phyloP scores from a whole-genome alignment of 2,888 invertebrate genomes.

The Hypolimnas misippus region DNA sequence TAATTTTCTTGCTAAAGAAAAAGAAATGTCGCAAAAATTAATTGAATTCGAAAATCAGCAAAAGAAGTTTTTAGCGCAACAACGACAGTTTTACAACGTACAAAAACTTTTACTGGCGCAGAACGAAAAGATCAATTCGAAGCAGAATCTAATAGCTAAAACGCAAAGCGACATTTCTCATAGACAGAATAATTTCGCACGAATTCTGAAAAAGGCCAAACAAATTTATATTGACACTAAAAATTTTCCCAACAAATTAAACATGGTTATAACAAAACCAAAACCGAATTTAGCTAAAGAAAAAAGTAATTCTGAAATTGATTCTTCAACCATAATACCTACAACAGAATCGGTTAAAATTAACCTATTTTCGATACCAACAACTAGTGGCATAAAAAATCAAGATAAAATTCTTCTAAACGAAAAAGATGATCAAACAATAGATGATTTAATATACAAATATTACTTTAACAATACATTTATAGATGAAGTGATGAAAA shows the following conservation, averaged over 20 bases:
- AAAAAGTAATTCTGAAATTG: constrained; percentile 27
- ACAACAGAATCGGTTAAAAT: constrained; percentile 68
- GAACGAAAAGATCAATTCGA: constrained; percentile 70
- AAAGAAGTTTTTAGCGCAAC: constrained; percentile 69
- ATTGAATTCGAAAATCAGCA: constrained; percentile 71
- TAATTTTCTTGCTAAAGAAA: constrained; percentile 57
- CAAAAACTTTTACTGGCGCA: constrained; percentile 71
- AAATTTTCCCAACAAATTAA: constrained; percentile 35
- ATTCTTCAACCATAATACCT: constrained; percentile 45
- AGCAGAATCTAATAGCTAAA: constrained; percentile 68
- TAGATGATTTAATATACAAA: constrained; percentile 76
- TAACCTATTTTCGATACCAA: constrained; percentile 66
- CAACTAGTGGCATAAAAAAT: constrained; percentile 52
- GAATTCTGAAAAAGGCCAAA: constrained; percentile 70
- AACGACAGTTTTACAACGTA: constrained; percentile 69
- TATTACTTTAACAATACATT: constrained; percentile 78
- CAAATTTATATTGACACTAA: constrained; percentile 57
- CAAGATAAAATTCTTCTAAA: constrained; percentile 68
- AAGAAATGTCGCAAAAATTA: constrained; percentile 58
- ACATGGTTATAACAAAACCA: constrained; percentile 34
- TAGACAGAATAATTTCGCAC: constrained; percentile 70
- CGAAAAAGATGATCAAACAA: constrained; percentile 68
- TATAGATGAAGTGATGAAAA: constrained; percentile 70
- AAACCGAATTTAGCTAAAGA: constrained; percentile 20
- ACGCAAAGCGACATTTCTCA: constrained; percentile 72